Percentiles rank a stretch among this genome's conserved stretches.
These are phyloP conservation scores for Caiman crocodilus DNA, from an alignment of 2,797 vertebrate species.

Conservation along the genomic window DNA sequence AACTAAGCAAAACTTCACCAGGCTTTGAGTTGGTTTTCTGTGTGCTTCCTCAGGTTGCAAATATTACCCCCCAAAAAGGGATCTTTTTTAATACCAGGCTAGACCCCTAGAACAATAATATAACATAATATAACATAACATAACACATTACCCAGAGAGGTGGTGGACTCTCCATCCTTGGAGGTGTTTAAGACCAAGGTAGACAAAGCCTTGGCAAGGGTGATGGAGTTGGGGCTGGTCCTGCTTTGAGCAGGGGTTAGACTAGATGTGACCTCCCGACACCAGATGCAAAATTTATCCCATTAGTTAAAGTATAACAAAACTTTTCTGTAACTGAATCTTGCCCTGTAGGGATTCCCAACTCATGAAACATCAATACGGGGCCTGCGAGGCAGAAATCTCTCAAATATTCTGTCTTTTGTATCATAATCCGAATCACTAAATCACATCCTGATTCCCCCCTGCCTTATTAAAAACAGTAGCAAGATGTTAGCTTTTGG, in stretches of 20 bases:
- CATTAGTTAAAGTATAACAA: neutral
- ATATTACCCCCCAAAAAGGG: no score
- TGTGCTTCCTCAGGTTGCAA: neutral
- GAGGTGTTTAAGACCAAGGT: no score
- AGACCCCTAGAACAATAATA: no score
- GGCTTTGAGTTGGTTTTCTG: neutral
- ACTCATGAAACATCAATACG: neutral
- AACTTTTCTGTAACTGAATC: slow-evolving; percentile 17
- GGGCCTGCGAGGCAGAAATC: neutral
- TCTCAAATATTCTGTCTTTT: neutral
- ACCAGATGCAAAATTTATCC: neutral
- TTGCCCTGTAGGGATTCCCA: neutral
- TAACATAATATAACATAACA: no score
- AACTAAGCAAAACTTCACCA: neutral
- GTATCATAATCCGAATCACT: neutral
- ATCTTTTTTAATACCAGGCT: no score
- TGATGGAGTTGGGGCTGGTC: no score
- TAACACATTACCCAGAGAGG: no score
- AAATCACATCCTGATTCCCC: no score
- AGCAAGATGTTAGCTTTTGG: neutral
- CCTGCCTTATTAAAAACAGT: neutral
- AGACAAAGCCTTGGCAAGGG: no score
- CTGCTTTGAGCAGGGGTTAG: no score
- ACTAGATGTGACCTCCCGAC: neutral
- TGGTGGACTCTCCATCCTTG: no score